phyloP scores from a whole-genome alignment of 2,113 vertebrate species.

The Urocynchramus pylzowi region DNA sequence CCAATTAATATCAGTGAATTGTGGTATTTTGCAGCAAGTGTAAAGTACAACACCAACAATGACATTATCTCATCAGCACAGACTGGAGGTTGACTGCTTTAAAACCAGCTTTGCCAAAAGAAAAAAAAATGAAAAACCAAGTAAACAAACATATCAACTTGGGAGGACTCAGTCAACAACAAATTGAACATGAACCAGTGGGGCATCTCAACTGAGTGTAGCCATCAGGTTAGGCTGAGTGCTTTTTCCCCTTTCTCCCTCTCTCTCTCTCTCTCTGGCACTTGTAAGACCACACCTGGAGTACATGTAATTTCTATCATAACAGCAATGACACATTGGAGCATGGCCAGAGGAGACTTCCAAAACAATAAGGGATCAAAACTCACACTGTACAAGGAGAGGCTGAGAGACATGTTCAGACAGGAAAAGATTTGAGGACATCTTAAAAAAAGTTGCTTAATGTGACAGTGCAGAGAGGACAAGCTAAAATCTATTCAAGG shows the following conservation, averaged over 20 bases:
- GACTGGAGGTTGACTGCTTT: not conserved
- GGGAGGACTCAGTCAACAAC: not conserved
- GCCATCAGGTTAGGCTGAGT: not conserved
- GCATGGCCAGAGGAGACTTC: not conserved
- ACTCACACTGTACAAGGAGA: fast-evolving
- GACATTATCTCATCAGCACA: not conserved
- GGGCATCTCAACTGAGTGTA: not conserved
- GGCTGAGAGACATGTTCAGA: not conserved
- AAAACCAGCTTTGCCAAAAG: not conserved
- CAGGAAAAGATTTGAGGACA: not conserved
- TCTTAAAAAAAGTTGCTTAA: not conserved
- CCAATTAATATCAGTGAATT: not conserved
- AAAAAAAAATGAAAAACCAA: not conserved
- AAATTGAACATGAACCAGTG: not conserved
- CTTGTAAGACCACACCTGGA: not conserved
- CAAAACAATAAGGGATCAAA: not conserved
- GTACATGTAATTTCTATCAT: not conserved
- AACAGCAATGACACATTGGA: not conserved
- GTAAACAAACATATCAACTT: not conserved
- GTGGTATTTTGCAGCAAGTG: not conserved
- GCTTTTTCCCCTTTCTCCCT: not conserved
- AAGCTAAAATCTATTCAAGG: not conserved
- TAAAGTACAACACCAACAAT: not conserved
- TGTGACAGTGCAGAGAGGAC: not conserved
- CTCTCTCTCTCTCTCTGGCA: not conserved